Evolutionary conservation across 2,888 invertebrate genomes (phyloP).

Genomic region (Cephus pulcher): DNA sequence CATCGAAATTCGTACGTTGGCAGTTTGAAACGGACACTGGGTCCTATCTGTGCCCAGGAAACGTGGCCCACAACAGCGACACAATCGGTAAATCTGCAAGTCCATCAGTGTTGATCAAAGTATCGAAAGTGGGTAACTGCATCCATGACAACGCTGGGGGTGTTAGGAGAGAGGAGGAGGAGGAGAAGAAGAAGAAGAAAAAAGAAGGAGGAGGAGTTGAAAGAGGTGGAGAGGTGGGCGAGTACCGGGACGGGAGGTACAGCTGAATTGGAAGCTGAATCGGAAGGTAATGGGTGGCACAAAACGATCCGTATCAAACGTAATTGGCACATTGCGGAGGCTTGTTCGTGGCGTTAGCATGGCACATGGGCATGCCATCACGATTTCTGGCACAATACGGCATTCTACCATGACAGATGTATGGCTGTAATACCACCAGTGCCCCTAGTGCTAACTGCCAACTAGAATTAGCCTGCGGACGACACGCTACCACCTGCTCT

Average conservation of each 20-base stretch:
- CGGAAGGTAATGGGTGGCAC: constrained; percentile 1
- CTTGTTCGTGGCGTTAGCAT: constrained; percentile 25
- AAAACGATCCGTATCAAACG: constrained; percentile 33
- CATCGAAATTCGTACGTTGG: no score
- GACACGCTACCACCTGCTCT: no score
- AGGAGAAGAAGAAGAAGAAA: neutral
- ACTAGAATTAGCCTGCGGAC: constrained; percentile 21
- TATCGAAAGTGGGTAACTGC: no score
- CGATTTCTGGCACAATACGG: constrained; percentile 60
- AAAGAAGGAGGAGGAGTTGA: constrained; percentile 1
- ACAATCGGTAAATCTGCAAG: no score
- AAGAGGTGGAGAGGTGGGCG: neutral
- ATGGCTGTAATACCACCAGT: constrained; percentile 50
- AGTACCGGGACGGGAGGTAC: neutral
- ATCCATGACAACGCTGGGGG: neutral
- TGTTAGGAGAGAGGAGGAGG: neutral
- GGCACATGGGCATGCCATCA: constrained; percentile 50
- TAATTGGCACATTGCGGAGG: constrained; percentile 47
- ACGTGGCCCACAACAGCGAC: no score
- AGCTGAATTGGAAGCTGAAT: neutral
- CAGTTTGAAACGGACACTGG: no score
- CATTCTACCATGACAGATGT: constrained; percentile 60
- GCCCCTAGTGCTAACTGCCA: constrained; percentile 30
- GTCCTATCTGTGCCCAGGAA: no score
- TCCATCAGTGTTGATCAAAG: no score